Evolutionary conservation across 2,888 invertebrate species (phyloP), one percentile per base, ranked within the genome.

Genomic region (Buathra laborator): DNA sequence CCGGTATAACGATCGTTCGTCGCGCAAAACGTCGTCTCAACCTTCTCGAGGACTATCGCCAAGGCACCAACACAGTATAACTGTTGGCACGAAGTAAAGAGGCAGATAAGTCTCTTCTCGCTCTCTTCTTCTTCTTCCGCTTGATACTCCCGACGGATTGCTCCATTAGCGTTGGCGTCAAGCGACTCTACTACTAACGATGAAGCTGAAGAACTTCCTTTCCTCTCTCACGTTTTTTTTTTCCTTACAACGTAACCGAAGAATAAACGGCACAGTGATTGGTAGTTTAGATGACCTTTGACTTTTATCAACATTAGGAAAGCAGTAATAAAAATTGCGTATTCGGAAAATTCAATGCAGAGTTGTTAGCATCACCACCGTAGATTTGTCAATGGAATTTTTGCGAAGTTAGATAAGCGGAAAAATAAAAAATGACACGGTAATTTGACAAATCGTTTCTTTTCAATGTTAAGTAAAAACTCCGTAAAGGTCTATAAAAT

Each of bases 81-180:
- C 68, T 12, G 62, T 59, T 67, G 67, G 59, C 59, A 46, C 46
- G 37, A 46, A 46, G 48, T 48, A 68, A 75, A 46, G 37, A 16
- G 24, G n/a, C 19, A 16, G 37, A 51, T 48, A 48, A 59, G 24
- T 51, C 48, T 51, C 64, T 46, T 76, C 64, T 53, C 43, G 43
- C 32, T 46, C 53, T 66, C 19, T 7, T 64, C 59, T 48, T 48
- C 48, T 48, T 12, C 48, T 48, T 48, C 72, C 24, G 46, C 44
- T 48, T 43, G 64, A 70, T 76, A 76, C 12, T 68, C 51, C 72
- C 53, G 56, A 66, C 71, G 62, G 79, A 83, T 79, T 70, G 44
- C 70, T 66, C 74, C 66, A 80, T 84, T 75, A 80, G 53, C 46
- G 46, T 44, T 53, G 29, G 48, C 43, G 24, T 19, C 66, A 37